phyloP scores from a whole-genome alignment of 2,888 invertebrate genomes.

The Drosophila nr. perissopoda region DNA sequence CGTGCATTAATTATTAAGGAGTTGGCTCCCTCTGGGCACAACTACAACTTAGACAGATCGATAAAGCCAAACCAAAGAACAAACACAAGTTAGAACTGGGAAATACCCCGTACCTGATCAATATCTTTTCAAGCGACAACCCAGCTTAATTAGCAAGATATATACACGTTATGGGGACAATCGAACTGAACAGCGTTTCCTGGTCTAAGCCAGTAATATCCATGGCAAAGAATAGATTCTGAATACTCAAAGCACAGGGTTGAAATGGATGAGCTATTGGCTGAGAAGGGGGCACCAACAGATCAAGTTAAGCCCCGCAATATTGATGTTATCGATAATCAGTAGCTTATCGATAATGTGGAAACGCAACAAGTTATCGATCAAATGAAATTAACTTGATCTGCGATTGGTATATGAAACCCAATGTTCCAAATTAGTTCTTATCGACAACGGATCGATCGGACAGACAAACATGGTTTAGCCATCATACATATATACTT shows the following conservation, averaged over 20 bases:
- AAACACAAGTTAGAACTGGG: not conserved
- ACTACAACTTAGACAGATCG: not conserved
- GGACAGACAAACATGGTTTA: not conserved
- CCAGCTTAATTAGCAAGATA: not conserved
- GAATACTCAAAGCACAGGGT: not conserved
- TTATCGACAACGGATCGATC: not conserved
- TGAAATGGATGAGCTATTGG: not conserved
- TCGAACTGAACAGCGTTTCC: not conserved
- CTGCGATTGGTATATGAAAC: not conserved
- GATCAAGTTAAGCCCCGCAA: not conserved
- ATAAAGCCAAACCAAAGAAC: not conserved
- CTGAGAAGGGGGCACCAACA: not conserved
- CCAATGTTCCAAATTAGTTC: not conserved
- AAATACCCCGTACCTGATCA: not conserved
- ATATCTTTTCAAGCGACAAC: not conserved
- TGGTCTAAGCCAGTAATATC: not conserved
- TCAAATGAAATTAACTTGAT: not conserved
- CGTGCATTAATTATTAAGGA: constrained; percentile 1
- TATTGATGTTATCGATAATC: not conserved
- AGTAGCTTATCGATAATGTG: not conserved
- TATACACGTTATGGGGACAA: not conserved
- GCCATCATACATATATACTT: not conserved
- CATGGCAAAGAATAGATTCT: not conserved
- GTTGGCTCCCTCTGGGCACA: not conserved
- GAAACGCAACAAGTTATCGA: not conserved